These are phyloP conservation scores for Sula dactylatra DNA, from an alignment of 2,113 vertebrate species.

Conservation along the genomic window DNA sequence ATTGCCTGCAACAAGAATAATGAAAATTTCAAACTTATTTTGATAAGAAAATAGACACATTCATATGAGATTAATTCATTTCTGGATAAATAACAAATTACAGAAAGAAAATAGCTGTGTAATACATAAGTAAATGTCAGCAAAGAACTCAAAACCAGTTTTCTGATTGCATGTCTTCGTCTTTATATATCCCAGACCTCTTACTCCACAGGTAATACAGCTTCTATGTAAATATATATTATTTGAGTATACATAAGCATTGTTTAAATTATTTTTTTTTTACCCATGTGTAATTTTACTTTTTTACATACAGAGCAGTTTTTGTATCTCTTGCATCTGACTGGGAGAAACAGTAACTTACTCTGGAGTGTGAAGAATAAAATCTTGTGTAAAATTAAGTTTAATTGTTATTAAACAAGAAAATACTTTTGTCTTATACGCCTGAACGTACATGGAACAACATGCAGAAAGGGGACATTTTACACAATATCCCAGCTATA, in stretches of 20 bases:
- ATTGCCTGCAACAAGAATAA: not conserved
- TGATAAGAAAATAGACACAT: not conserved
- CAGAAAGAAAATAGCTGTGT: not conserved
- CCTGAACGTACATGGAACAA: not conserved
- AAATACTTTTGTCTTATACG: not conserved
- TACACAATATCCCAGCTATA: not conserved
- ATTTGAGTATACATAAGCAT: not conserved
- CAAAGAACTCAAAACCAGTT: not conserved
- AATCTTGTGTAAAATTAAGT: not conserved
- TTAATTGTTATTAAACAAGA: not conserved
- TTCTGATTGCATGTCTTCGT: not conserved
- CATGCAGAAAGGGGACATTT: not conserved
- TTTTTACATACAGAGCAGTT: not conserved
- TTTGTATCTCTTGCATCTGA: not conserved
- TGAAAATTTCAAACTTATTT: not conserved
- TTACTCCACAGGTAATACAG: not conserved
- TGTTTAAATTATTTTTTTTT: not conserved
- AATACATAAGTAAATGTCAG: not conserved
- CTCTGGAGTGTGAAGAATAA: not conserved
- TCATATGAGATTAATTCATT: not conserved
- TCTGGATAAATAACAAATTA: not conserved
- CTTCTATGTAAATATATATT: not conserved
- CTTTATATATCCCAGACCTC: not conserved
- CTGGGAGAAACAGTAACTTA: not conserved
- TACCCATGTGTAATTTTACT: not conserved